Base-by-base conservation (phyloP, 2,113 vertebrate species). In the Hiodon tergisus region DNA sequence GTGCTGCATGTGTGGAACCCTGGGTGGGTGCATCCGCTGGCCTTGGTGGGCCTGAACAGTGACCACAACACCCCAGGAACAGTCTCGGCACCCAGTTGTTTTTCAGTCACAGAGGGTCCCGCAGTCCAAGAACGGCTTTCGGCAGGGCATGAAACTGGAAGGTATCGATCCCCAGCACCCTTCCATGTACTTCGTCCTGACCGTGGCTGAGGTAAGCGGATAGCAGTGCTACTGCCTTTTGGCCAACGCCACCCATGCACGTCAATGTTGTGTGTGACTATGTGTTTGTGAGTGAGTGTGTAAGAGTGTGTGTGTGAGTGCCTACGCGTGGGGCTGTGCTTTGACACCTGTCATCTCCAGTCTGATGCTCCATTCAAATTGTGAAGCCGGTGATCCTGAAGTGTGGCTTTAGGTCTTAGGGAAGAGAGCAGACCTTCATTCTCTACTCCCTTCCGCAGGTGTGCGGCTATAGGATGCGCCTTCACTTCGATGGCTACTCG, bases 161-260 rank as follows among this genome's bases (percentile, higher is more conserved):
- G 97, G 97, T 61, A 96, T 96, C 0, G 97, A 99, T 83, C 97
- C 97, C 0, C 95, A 98, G 76, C 96, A 99, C 80, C 97, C 97
- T 0, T 98, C 97, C 13, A 95, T 98, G 95, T 98, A 98, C 89
- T 98, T 98, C 71, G 93, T 98, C 83, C 93, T 99, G 82, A 98
- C 95, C 0, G 97, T 99, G 86, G 93, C 94, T 0, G 96, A 99
- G 95, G 97, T 99, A 82, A 14, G 57, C 14, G 47, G 57, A 48
- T 3, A 16, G 4, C 3, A 6, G 61, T 50, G 62, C 46, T 9
- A 50, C 2, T 68, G 66, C 8, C 11, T 66, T 47, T 51, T 68
- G 53, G 69, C 31, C 31, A 31, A 31, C 31, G 31, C 31, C 31
- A 31, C 31, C 31, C 31, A 31, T 2, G 31, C 31, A 31, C 51